Evolutionary conservation across 2,888 invertebrate genomes (phyloP).

Genomic region (Oeneis ivallda): DNA sequence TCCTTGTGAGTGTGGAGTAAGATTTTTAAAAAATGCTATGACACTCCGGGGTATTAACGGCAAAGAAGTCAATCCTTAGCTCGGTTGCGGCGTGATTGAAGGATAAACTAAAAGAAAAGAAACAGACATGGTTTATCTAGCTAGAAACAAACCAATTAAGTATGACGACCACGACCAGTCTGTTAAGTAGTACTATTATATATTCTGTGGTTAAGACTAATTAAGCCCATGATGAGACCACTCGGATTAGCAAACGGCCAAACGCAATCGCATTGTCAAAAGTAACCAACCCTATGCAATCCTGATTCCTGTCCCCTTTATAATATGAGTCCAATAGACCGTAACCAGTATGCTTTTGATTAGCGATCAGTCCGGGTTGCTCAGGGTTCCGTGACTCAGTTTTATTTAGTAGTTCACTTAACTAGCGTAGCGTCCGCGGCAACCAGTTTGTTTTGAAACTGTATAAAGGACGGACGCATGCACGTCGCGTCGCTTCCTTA

Average conservation of each 20-base stretch:
- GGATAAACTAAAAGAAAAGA: too few relatives aligned
- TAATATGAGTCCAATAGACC: constrained; percentile 62
- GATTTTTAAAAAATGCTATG: too few relatives aligned
- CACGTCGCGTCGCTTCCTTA: constrained; percentile 48
- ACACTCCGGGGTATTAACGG: too few relatives aligned
- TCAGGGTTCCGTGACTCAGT: constrained; percentile 70
- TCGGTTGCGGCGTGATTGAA: too few relatives aligned
- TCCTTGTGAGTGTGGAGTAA: too few relatives aligned
- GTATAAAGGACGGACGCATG: constrained; percentile 61
- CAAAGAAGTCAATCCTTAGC: too few relatives aligned
- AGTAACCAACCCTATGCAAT: constrained; percentile 33
- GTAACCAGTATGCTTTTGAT: constrained; percentile 63
- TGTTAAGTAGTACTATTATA: too few relatives aligned
- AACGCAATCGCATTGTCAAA: constrained; percentile 19
- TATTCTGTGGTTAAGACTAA: too few relatives aligned
- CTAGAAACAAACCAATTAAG: too few relatives aligned
- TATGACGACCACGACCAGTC: too few relatives aligned
- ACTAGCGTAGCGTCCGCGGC: constrained; percentile 49
- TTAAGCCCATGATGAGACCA: too few relatives aligned
- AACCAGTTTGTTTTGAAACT: constrained; percentile 62
- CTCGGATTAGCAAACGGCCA: background rate
- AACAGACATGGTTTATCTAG: too few relatives aligned
- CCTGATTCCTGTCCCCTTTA: constrained; percentile 51
- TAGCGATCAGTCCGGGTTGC: constrained; percentile 63
- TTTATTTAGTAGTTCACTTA: constrained; percentile 59